Conservation (phyloP, 1,140 invertebrate species). For the Tetramorium simillimum region DNA sequence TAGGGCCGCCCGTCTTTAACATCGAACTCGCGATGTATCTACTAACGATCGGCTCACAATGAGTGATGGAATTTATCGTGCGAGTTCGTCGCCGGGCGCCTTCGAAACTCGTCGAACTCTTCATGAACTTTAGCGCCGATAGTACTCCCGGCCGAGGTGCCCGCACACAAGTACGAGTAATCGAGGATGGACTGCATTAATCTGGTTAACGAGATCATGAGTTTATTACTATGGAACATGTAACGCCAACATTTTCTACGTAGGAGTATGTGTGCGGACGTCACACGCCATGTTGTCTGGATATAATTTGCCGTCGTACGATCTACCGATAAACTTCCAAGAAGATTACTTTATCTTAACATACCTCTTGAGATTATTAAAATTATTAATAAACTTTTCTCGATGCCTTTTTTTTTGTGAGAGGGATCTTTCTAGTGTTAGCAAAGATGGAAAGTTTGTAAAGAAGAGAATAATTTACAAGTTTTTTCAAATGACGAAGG, state of each 20-base stretch:
- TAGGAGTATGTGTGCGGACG: not conserved
- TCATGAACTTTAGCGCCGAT: constrained; percentile 36
- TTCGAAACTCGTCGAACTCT: constrained; percentile 49
- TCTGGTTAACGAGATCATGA: constrained; percentile 59
- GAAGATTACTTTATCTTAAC: constrained; percentile 19
- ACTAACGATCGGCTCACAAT: constrained; percentile 65
- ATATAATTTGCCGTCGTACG: constrained; percentile 32
- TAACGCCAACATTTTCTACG: constrained; percentile 32
- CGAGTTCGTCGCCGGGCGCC: constrained; percentile 27
- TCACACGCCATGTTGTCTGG: constrained; percentile 11
- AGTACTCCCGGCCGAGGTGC: not conserved
- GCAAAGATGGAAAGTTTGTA: not conserved
- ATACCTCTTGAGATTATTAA: constrained; percentile 9
- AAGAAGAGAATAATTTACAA: not conserved
- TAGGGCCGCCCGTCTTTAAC: constrained; percentile 46
- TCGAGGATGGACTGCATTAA: constrained; percentile 35
- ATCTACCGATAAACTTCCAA: constrained; percentile 18
- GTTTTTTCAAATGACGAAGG: not conserved
- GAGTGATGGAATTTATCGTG: constrained; percentile 65
- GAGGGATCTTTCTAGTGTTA: not conserved
- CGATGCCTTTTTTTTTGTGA: not conserved
- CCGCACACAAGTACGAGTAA: not conserved
- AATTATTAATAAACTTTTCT: constrained; percentile 23
- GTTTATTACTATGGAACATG: constrained; percentile 33
- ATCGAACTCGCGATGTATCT: constrained; percentile 49